A percentile compares a stretch with the other conserved stretches of the same genome.
phyloP scores from a whole-genome alignment of 2,888 invertebrate species.

The Drosophila rubida region DNA sequence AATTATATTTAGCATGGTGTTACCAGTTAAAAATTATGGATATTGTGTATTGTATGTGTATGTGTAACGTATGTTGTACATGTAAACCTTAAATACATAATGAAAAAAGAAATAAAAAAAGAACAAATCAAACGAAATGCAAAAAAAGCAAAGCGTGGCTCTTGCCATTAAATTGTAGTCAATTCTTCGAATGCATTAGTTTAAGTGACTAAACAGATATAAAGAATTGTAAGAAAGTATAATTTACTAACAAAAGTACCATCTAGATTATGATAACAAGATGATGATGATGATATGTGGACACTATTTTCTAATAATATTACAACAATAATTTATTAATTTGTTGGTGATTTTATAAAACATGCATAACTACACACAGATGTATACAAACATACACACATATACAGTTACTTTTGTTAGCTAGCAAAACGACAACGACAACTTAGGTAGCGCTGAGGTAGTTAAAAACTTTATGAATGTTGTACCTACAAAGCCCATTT shows the following conservation, averaged over 20 bases:
- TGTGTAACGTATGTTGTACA: slow-evolving; percentile 76
- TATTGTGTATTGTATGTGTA: slow-evolving; percentile 78
- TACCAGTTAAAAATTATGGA: slow-evolving; percentile 77
- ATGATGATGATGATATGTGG: slow-evolving; percentile 70
- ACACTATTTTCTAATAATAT: slow-evolving; percentile 78
- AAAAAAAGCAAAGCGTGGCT: slow-evolving; percentile 59
- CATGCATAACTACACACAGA: slow-evolving; percentile 35
- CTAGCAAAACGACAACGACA: slow-evolving; percentile 78
- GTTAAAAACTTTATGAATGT: slow-evolving; percentile 78
- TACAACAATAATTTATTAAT: slow-evolving; percentile 79
- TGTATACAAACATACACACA: slow-evolving; percentile 37
- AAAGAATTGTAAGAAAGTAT: slow-evolving; percentile 30
- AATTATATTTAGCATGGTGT: slow-evolving; percentile 74
- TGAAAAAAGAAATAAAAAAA: slow-evolving; percentile 20
- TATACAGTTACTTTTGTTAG: slow-evolving; percentile 76
- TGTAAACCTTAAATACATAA: slow-evolving; percentile 43
- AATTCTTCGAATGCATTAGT: slow-evolving; percentile 73
- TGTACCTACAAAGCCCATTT: slow-evolving; percentile 65
- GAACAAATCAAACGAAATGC: slow-evolving; percentile 4
- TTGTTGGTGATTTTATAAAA: slow-evolving; percentile 75
- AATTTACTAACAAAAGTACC: slow-evolving; percentile 31
- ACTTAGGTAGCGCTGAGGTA: slow-evolving; percentile 77
- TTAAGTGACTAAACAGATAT: slow-evolving; percentile 50
- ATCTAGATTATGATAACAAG: slow-evolving; percentile 17
- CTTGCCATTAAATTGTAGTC: slow-evolving; percentile 79